Base-by-base conservation (phyloP, 2,113 vertebrate genomes). In the Cebidichthys violaceus region DNA sequence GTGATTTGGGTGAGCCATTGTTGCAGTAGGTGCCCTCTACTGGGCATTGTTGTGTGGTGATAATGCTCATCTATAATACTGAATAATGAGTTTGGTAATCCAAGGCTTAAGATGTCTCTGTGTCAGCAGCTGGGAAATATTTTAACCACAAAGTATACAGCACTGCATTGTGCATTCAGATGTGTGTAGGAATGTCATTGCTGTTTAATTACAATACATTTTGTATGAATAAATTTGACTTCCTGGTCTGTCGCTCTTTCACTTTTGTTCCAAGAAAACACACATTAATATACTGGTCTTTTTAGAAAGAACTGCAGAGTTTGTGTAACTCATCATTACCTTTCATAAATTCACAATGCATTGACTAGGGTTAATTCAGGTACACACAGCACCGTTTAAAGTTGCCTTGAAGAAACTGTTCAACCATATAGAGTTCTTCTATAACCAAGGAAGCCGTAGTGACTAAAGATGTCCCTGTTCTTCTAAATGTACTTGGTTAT, bases 11-110 rank as follows among this genome's bases (percentile, higher is more conserved):
- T 65, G 9, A 65, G 24, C 31, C 8, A 24, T 37, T 70, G 47
- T 65, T 29, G 13, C 52, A 69, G 47, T 13, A 75, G 68, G 39
- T 66, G 35, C 75, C 82, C 79, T 81, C 73, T 83, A 10, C 47
- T 83, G 77, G 69, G 31, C 20, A 33, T 70, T 77, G 52, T 33
- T 41, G 41, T 70, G 24, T 62, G 29, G 4, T 69, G 68, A 60
- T 52, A 65, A 61, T 59, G n/a, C 41, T 45, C 55, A 55, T 79
- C 47, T 60, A 35, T 68, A 67, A 61, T n/a, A 77, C 61, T 4
- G 18, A 11, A 61, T 61, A 54, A 73, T 88, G 29, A 54, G 14
- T 59, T 35, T 73, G n/a, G 35, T 70, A 75, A 78, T 72, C 29
- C 55, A 50, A 39, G 31, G 15, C 4, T 67, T 66, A 33, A 45